phyloP scores from a whole-genome alignment of 2,888 invertebrate species.

The Epirrita christyi region DNA sequence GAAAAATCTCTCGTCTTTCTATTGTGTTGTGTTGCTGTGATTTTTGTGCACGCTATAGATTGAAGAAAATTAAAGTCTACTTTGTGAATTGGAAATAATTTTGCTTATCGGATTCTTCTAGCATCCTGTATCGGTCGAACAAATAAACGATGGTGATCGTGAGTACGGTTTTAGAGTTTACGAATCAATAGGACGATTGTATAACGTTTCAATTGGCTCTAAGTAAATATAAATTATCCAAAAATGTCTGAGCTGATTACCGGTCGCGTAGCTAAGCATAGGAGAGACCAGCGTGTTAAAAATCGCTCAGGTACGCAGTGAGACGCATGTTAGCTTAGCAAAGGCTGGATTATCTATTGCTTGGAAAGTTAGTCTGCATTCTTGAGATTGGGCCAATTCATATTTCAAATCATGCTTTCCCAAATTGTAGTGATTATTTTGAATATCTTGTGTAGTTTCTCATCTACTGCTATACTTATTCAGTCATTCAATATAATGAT shows the following conservation, averaged over 20 bases:
- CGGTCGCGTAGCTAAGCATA: constrained; percentile 74
- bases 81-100: constrained; percentile 33
- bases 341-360: constrained; percentile 57
- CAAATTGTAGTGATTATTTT: constrained; percentile 6
- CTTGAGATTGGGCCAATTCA: constrained; percentile 40
- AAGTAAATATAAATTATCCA: constrained; percentile 43
- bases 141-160: constrained; percentile 59
- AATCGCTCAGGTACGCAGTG: constrained; percentile 72
- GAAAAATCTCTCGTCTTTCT: neutral
- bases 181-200: constrained; percentile 56
- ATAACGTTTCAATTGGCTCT: constrained; percentile 42
- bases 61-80: constrained; percentile 38
- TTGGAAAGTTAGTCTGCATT: constrained; percentile 57
- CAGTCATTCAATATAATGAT: neutral
- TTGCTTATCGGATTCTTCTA: constrained; percentile 18
- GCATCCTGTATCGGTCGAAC: constrained; percentile 45
- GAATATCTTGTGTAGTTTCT: neutral
- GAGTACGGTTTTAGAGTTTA: constrained; percentile 60
- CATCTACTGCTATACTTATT: constrained; percentile 5
- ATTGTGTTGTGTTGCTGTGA: constrained; percentile 44
- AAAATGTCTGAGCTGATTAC: constrained; percentile 74
- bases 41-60: constrained; percentile 47
- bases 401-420: constrained; percentile 29
- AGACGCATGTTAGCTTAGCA: constrained; percentile 60
- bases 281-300: constrained; percentile 67